Evolutionary conservation across 2,888 invertebrate species (phyloP), one percentile per base, ranked within the genome.

Genomic region (Mimumesa dahlbomi): DNA sequence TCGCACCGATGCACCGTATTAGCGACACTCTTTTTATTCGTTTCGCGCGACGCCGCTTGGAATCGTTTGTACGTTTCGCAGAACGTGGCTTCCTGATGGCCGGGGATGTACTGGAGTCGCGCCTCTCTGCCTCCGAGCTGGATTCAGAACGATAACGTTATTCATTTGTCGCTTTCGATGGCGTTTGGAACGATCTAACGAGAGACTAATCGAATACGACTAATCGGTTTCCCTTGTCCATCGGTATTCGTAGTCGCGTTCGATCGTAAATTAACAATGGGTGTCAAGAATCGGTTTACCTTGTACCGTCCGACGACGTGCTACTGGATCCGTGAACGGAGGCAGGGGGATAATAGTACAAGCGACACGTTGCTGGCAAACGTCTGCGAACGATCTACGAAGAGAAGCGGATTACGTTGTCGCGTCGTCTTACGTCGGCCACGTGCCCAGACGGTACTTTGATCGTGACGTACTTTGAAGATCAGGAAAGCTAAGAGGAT

Each of bases 401-500:
- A n/a, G n/a, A n/a, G n/a, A n/a, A n/a, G n/a, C n/a, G n/a, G n/a
- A n/a, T n/a, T n/a, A n/a, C n/a, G n/a, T n/a, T n/a, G n/a, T n/a
- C n/a, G n/a, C n/a, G n/a, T n/a, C n/a, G n/a, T n/a, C n/a, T n/a
- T n/a, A n/a, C n/a, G n/a, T n/a, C n/a, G n/a, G n/a, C n/a, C n/a
- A n/a, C n/a, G n/a, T n/a, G n/a, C n/a, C n/a, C n/a, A n/a, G n/a
- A n/a, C n/a, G n/a, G n/a, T n/a, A n/a, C 0, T 16, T 18, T 2
- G 11, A 46, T 36, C 7, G 29, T 2, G 9, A 0, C 64, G 11
- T 64, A 85, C 85, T 74, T 77, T 83, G 2, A 76, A 45, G 48
- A 88, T 53, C 22, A 84, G 68, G 42, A 81, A 73, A 5, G 77
- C 74, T 19, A 87, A 62, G 16, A 84, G 46, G 19, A 83, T 56